phyloP scores from a whole-genome alignment of 23 tunicate genomes.

The Trididemnum clinides region DNA sequence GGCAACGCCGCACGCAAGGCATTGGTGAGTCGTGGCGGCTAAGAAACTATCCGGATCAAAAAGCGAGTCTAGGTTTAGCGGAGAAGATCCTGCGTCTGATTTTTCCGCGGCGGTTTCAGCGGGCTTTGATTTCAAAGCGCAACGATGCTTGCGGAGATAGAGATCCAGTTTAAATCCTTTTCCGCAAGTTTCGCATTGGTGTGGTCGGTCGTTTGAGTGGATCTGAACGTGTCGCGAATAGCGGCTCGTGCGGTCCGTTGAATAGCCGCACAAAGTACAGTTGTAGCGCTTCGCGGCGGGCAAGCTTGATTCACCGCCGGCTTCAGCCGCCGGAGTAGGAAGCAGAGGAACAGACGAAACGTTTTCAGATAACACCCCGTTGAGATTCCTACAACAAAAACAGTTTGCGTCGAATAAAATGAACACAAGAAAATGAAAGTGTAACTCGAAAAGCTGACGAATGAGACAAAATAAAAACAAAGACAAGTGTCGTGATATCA shows the following conservation, averaged over 20 bases:
- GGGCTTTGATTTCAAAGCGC: conserved; percentile 25
- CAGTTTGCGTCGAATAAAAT: too few relatives aligned
- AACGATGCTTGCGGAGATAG: conserved; percentile 63
- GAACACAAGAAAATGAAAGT: too few relatives aligned
- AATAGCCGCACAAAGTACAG: conserved; percentile 72
- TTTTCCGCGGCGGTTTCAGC: too few relatives aligned
- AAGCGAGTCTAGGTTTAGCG: too few relatives aligned
- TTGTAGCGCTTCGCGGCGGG: not conserved
- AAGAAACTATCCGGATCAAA: too few relatives aligned
- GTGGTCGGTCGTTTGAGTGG: conserved; percentile 52
- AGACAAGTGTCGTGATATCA: too few relatives aligned
- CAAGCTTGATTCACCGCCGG: not conserved
- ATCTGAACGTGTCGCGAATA: conserved; percentile 51
- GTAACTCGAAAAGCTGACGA: too few relatives aligned
- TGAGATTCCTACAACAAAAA: not conserved
- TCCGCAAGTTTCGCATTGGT: conserved; percentile 65
- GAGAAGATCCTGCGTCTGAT: too few relatives aligned
- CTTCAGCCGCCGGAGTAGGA: too few relatives aligned
- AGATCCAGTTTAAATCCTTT: conserved; percentile 55
- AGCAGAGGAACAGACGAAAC: not conserved
- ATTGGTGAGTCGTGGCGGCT: not conserved
- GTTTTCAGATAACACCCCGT: not conserved
- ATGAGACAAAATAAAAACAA: too few relatives aligned
- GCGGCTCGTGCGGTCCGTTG: conserved; percentile 82
- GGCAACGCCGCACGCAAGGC: not conserved